A percentile compares a stretch with the other conserved stretches of the same genome.
Evolutionary conservation across 2,888 invertebrate genomes (phyloP).

Genomic region (Noctuana brunneofusca): DNA sequence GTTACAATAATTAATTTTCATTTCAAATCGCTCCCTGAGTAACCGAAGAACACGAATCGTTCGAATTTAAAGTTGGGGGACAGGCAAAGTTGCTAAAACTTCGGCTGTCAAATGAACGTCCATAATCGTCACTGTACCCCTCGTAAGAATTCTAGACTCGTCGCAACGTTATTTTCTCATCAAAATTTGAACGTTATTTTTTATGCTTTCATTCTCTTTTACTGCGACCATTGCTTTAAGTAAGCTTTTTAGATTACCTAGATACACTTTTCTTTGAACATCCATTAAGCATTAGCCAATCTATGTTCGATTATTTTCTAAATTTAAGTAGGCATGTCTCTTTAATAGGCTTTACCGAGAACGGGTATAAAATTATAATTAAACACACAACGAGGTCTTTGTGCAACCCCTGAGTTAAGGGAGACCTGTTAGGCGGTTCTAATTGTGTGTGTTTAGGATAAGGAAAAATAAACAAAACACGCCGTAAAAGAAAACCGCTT

Average conservation of each 20-base stretch:
- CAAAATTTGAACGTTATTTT: constrained; percentile 18
- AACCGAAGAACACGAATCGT: constrained; percentile 36
- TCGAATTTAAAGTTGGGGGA: constrained; percentile 41
- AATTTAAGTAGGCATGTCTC: constrained; percentile 1
- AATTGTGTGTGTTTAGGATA: constrained; percentile 47
- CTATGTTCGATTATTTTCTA: neutral
- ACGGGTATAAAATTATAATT: constrained; percentile 29
- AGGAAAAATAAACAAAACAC: constrained; percentile 43
- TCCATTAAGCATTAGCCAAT: neutral
- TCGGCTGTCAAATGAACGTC: constrained; percentile 43
- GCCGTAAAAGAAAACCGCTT: constrained; percentile 40
- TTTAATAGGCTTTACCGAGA: constrained; percentile 7
- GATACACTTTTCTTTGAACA: neutral
- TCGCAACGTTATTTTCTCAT: constrained; percentile 23
- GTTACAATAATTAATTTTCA: constrained; percentile 50
- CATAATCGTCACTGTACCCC: constrained; percentile 19
- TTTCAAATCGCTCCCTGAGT: constrained; percentile 41
- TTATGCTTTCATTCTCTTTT: neutral
- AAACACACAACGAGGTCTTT: constrained; percentile 25
- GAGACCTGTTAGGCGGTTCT: constrained; percentile 34
- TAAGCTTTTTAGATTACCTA: constrained; percentile 2
- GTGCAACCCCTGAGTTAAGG: constrained; percentile 16
- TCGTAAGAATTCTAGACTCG: constrained; percentile 13
- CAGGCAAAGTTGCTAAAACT: constrained; percentile 40
- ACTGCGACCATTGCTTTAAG: neutral